These are phyloP conservation scores for Enteromius afrohamiltoni DNA, from an alignment of 2,797 vertebrate species.

Conservation along the genomic window DNA sequence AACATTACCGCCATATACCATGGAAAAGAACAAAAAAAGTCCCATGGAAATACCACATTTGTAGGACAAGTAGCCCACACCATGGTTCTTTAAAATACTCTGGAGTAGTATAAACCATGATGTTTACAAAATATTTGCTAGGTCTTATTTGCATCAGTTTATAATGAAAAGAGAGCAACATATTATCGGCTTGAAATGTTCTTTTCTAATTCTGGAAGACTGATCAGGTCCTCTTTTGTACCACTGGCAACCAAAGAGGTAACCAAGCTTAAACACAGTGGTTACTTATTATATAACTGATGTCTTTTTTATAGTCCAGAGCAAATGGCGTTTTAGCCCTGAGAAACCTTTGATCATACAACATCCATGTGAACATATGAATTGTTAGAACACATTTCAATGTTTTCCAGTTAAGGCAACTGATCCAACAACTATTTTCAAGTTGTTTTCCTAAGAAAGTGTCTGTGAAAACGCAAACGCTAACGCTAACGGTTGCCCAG, in stretches of 20 bases:
- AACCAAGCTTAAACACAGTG: background rate
- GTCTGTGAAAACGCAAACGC: background rate
- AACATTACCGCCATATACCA: background rate
- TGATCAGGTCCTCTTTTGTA: background rate
- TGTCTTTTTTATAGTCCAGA: background rate
- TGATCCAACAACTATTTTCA: background rate
- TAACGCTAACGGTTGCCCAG: slow-evolving; percentile 4
- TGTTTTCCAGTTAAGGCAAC: slow-evolving; percentile 17
- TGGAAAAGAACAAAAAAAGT: background rate
- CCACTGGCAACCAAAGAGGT: background rate
- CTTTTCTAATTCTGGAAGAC: background rate
- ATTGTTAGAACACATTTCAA: no score
- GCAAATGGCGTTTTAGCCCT: background rate
- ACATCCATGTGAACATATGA: background rate
- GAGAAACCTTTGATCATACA: background rate
- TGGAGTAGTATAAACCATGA: background rate
- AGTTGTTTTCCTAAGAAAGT: background rate
- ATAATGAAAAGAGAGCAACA: background rate
- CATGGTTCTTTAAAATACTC: background rate
- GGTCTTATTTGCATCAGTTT: background rate
- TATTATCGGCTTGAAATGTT: background rate
- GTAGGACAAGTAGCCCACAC: background rate
- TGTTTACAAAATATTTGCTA: background rate
- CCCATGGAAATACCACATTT: background rate
- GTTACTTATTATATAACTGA: background rate